Percentiles rank a stretch among this genome's conserved stretches.
Evolutionary conservation across 2,888 invertebrate species (phyloP).

Genomic region (Ametastegia equiseti): DNA sequence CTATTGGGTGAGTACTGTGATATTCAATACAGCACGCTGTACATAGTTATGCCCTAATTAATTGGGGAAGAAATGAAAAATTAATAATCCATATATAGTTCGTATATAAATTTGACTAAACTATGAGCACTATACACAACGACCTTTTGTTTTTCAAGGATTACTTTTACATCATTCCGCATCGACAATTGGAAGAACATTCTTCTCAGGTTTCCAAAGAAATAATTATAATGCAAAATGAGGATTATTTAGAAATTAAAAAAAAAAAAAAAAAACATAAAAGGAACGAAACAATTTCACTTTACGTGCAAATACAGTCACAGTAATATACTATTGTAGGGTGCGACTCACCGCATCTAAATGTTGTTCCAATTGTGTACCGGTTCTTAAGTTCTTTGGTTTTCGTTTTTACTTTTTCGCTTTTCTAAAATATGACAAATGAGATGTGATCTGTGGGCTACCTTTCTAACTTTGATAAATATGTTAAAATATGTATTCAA

Average conservation of each 20-base stretch:
- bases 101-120: constrained; percentile 4
- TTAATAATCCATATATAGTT: neutral
- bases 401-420: constrained; percentile 76
- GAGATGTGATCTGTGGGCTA: constrained; percentile 68
- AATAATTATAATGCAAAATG: constrained; percentile 51
- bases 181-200: constrained; percentile 77
- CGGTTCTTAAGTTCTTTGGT: constrained; percentile 73
- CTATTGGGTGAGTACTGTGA: neutral
- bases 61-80: neutral
- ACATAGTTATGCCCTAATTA: neutral
- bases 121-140: constrained; percentile 31
- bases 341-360: constrained; percentile 76
- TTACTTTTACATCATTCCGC: constrained; percentile 68
- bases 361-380: constrained; percentile 76
- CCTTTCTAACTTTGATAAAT: constrained; percentile 36
- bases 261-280: constrained; percentile 49
- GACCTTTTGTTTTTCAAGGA: constrained; percentile 47
- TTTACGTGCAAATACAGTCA: constrained; percentile 74
- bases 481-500: neutral
- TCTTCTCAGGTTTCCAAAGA: constrained; percentile 67
- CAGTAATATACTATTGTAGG: constrained; percentile 69
- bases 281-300: constrained; percentile 58
- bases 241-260: constrained; percentile 37
- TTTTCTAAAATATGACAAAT: constrained; percentile 76
- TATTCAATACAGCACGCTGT: neutral